Evolutionary conservation across 2,113 vertebrate genomes (phyloP).

Genomic region (Neolamprologus tretocephalus): DNA sequence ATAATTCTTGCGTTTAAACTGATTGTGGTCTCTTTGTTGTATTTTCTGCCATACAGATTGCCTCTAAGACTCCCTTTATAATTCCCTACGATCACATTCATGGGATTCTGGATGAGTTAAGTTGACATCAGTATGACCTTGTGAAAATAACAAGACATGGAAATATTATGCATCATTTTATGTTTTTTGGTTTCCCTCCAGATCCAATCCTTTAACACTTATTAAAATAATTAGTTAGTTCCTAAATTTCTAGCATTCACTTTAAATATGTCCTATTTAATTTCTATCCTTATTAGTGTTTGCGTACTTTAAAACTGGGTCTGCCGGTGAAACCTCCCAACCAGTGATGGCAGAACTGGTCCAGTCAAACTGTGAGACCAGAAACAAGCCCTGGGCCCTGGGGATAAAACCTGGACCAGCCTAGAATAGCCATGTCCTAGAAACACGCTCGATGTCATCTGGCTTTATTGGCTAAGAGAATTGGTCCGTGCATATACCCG

Average conservation of each 20-base stretch:
- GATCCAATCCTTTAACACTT: rapidly evolving
- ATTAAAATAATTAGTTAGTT: background rate
- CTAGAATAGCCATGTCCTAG: constrained; percentile 36
- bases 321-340: background rate
- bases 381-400: background rate
- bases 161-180: background rate
- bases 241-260: background rate
- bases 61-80: background rate
- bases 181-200: background rate
- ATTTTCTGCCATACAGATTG: background rate
- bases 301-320: background rate
- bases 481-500: background rate
- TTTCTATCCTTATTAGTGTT: background rate
- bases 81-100: background rate
- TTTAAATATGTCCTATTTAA: background rate
- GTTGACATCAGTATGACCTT: background rate
- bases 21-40: rapidly evolving
- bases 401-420: constrained; percentile 39
- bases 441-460: constrained; percentile 38
- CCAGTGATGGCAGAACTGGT: constrained; percentile 13
- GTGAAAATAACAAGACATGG: background rate
- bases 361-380: constrained; percentile 35
- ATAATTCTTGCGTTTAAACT: background rate
- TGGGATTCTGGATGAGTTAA: background rate
- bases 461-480: background rate